Conservation (phyloP, 1,140 invertebrate species). For the Drosophila ercepeae region DNA sequence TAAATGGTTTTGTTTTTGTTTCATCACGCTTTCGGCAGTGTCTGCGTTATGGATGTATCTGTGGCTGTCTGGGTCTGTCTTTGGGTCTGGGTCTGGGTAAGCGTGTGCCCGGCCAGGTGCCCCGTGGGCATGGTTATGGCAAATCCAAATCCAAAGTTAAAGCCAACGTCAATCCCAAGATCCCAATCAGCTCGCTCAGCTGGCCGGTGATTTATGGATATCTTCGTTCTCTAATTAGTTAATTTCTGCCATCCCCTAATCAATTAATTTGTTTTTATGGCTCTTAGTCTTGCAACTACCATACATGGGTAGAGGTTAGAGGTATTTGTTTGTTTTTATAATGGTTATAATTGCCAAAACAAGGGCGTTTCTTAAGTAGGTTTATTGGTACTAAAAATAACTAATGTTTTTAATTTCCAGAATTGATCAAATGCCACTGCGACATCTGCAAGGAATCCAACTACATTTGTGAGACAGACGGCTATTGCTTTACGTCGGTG, state of each 20-base stretch:
- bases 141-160: conserved; percentile 7
- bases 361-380: too few species aligned
- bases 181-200: conserved; percentile 21
- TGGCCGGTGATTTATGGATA: conserved; percentile 34
- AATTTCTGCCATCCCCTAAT: conserved; percentile 31
- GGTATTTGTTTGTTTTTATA: not conserved
- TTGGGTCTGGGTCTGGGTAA: conserved; percentile 28
- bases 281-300: not conserved
- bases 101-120: conserved; percentile 35
- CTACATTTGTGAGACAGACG: conserved; percentile 93
- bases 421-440: conserved; percentile 89
- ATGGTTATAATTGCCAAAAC: too few species aligned
- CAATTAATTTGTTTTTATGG: conserved; percentile 21
- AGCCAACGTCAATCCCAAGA: conserved; percentile 16
- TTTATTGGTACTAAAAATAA: too few species aligned
- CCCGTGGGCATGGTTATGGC: conserved; percentile 29
- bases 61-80: conserved; percentile 20
- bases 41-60: conserved; percentile 13
- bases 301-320: not conserved
- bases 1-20: conserved; percentile 75
- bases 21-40: conserved; percentile 40
- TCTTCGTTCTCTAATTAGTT: conserved; percentile 38
- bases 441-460: conserved; percentile 91
- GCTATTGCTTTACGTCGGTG: conserved; percentile 93
- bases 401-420: conserved; percentile 70